Base-by-base conservation (phyloP, 2,888 invertebrate genomes). In the Lathronympha strigana region DNA sequence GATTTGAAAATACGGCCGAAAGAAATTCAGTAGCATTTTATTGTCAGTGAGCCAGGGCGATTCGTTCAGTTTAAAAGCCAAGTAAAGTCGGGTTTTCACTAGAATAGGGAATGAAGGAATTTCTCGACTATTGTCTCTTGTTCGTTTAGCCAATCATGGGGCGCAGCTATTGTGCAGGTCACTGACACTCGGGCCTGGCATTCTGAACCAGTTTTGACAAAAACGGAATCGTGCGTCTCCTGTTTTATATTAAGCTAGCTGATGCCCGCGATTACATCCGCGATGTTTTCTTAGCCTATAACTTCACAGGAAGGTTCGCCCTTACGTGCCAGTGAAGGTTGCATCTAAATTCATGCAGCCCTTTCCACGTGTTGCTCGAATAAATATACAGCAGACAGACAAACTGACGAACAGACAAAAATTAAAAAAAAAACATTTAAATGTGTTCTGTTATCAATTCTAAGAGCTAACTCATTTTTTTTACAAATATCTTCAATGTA, bases 1-100 rank as follows among this genome's bases (percentile, higher is more conserved):
- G 76, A 76, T 83, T 83, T 74, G 77, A 76, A 83, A 85, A 84
- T 81, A 81, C 77, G 73, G 77, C 77, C 72, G 69, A 75, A 76
- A 76, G 76, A 80, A 82, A 80, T 82, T 81, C 77, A 69, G 75
- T 73, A 75, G 67, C 71, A 74, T 85, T 86, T 86, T 86, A 84
- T 84, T 81, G 82, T 83, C 73, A 74, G 73, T 71, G 72, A 76
- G 77, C 72, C 61, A 51, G 72, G 78, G 73, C 74, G 76, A 76
- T 74, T 77, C 76, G 76, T 79, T 76, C 72, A 72, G 72, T 80
- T 82, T 84, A 83, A 83, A 79, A 75, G 79, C 76, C 74, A 76
- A 79, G 81, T 83, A 81, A 84, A 83, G 84, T 79, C 80, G 81
- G 76, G 70, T 73, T 73, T 78, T 76, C 75, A 66, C 64, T 66